Evolutionary conservation across 2,797 vertebrate genomes (phyloP).

Genomic region (Hybognathus amarus): DNA sequence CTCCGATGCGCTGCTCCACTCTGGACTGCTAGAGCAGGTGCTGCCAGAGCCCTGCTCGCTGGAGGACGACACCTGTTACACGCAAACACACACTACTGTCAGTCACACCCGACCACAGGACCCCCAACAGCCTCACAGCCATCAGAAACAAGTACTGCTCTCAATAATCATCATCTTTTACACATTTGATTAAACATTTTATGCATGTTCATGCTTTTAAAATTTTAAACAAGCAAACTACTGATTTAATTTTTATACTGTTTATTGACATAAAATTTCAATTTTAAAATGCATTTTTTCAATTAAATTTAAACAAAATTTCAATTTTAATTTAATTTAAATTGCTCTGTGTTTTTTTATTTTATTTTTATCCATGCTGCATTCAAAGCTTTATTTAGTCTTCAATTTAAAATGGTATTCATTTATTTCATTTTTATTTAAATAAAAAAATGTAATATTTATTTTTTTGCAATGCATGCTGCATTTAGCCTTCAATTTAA

Average conservation of each 20-base stretch:
- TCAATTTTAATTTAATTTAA: not conserved
- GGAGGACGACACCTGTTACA: slow-evolving; percentile 83
- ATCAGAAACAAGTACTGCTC: not conserved
- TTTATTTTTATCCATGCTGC: not conserved
- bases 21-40: slow-evolving; percentile 95
- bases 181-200: not conserved
- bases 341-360: not conserved
- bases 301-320: not conserved
- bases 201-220: not conserved
- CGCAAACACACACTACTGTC: slow-evolving; percentile 70
- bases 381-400: not conserved
- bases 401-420: not conserved
- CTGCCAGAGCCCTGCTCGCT: slow-evolving; percentile 89
- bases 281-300: not conserved
- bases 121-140: slow-evolving; percentile 13
- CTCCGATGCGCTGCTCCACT: slow-evolving; percentile 90
- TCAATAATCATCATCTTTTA: not conserved
- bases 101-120: slow-evolving; percentile 69
- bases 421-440: not conserved
- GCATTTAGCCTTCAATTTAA: not conserved
- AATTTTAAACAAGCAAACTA: not conserved
- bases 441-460: not conserved
- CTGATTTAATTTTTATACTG: not conserved
- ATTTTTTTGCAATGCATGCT: not conserved
- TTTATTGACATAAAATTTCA: not conserved